Percentiles rank a stretch among this genome's conserved stretches.
Evolutionary conservation across 1,140 invertebrate species (phyloP).

Genomic region (Brachionus sp.): DNA sequence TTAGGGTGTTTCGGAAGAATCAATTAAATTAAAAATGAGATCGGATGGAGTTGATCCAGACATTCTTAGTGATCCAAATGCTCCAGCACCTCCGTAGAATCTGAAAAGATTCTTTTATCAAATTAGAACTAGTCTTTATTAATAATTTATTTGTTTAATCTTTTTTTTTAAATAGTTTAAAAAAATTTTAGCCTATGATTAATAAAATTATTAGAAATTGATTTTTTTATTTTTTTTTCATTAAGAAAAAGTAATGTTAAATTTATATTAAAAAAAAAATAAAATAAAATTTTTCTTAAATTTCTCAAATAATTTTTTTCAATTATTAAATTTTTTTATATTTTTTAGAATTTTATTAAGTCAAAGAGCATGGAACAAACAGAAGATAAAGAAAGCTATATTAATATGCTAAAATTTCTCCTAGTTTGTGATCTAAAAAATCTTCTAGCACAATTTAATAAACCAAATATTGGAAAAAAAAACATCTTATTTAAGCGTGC

Average conservation of each 20-base stretch:
- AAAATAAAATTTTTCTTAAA: no score
- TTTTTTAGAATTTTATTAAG: neutral
- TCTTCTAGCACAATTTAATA: neutral
- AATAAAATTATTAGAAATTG: neutral
- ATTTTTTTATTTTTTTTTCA: neutral
- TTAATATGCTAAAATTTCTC: neutral
- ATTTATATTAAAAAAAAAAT: neutral
- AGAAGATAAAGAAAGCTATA: neutral
- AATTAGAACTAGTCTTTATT: neutral
- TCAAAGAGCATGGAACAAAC: neutral
- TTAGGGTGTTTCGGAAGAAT: slow-evolving; percentile 25
- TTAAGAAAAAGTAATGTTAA: neutral
- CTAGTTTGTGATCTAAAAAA: neutral
- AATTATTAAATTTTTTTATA: no score
- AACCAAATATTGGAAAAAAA: neutral
- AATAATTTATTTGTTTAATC: neutral
- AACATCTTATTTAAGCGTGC: neutral
- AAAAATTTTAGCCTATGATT: neutral
- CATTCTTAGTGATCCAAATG: slow-evolving; percentile 33
- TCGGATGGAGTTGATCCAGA: slow-evolving; percentile 28
- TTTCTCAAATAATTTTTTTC: no score
- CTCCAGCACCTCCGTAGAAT: slow-evolving; percentile 23
- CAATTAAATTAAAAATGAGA: slow-evolving; percentile 15
- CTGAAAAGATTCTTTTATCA: neutral
- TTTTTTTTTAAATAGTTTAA: neutral